phyloP scores from a whole-genome alignment of 2,888 invertebrate species.

The Sympetrum striolatum region DNA sequence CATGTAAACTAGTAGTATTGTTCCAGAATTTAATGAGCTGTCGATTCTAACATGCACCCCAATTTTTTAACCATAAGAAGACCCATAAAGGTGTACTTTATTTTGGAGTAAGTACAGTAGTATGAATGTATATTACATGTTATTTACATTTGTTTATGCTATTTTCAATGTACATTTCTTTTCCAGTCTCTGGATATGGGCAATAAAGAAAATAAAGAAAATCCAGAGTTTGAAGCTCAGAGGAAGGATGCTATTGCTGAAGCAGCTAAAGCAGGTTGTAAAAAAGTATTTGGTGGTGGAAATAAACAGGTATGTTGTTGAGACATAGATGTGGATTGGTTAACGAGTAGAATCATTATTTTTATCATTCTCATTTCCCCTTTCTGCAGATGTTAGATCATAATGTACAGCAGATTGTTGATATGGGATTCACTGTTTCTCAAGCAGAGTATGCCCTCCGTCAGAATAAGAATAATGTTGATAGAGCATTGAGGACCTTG shows the following conservation, averaged over 20 bases:
- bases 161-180: background rate
- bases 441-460: constrained; percentile 78
- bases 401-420: constrained; percentile 79
- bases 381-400: constrained; percentile 69
- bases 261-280: constrained; percentile 68
- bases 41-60: too few relatives aligned
- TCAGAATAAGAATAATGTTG: constrained; percentile 75
- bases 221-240: constrained; percentile 88
- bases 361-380: background rate
- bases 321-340: background rate
- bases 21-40: too few relatives aligned
- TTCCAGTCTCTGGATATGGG: constrained; percentile 50
- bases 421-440: constrained; percentile 78
- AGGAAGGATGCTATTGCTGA: constrained; percentile 89
- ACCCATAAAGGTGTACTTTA: too few relatives aligned
- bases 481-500: constrained; percentile 72
- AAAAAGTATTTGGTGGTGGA: constrained; percentile 59
- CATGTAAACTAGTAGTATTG: too few relatives aligned
- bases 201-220: constrained; percentile 69
- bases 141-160: background rate
- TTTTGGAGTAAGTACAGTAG: too few relatives aligned
- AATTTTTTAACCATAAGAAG: too few relatives aligned
- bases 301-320: constrained; percentile 49
- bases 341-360: background rate
- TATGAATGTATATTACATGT: background rate